A percentile compares a stretch with the other conserved stretches of the same genome.
Conservation (phyloP, 2,797 vertebrate genomes). For the Bradypus variegatus region DNA sequence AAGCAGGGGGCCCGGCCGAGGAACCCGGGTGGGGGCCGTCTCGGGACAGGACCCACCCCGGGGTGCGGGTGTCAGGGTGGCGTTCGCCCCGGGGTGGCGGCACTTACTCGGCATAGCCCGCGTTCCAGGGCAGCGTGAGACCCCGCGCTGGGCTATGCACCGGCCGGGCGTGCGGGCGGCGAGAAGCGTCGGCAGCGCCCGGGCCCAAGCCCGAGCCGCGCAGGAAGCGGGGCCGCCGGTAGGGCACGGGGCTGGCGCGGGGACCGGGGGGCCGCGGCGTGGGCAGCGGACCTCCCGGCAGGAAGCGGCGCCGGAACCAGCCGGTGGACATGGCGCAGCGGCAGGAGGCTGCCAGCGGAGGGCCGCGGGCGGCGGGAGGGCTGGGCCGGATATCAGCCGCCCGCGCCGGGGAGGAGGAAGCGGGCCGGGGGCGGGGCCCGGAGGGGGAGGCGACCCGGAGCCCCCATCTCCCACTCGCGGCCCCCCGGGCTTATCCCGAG, state of each 20-base stretch:
- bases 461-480: too few species aligned
- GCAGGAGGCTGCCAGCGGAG: background rate
- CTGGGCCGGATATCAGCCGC: background rate
- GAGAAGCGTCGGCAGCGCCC: constrained; percentile 24
- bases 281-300: constrained; percentile 26
- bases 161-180: constrained; percentile 45
- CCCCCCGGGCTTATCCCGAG: accelerated
- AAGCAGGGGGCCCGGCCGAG: background rate
- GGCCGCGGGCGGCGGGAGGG: background rate
- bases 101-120: constrained; percentile 78
- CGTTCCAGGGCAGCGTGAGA: constrained; percentile 69
- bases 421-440: background rate
- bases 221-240: constrained; percentile 73
- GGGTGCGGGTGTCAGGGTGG: background rate
- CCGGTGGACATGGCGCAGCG: constrained; percentile 58
- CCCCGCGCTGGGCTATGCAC: constrained; percentile 66
- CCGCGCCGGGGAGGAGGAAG: background rate
- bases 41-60: background rate
- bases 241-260: constrained; percentile 45
- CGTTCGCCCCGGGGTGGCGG: too few species aligned
- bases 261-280: constrained; percentile 21
- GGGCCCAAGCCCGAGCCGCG: constrained; percentile 47
- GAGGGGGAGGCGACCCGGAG: background rate
- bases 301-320: constrained; percentile 69
- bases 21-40: background rate